A percentile compares a stretch with the other conserved stretches of the same genome.
phyloP scores from a whole-genome alignment of 2,888 invertebrate species.

The Cantharis flavilabris region DNA sequence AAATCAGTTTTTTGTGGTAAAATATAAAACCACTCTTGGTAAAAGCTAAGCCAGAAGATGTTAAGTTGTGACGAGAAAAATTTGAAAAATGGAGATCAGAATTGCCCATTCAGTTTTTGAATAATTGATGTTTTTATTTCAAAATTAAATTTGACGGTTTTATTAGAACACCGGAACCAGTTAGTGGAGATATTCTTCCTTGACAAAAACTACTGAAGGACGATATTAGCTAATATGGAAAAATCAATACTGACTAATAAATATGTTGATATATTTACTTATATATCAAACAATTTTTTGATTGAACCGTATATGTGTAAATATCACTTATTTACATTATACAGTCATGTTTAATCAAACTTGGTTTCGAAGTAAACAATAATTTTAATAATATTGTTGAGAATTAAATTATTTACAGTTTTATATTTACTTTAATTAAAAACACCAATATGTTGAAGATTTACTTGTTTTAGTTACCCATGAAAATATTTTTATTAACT shows the following conservation, averaged over 20 bases:
- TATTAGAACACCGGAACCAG: not conserved
- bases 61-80: too few relatives aligned
- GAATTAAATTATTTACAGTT: not conserved
- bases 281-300: not conserved
- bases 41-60: too few relatives aligned
- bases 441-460: not conserved
- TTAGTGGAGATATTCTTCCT: not conserved
- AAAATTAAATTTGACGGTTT: too few relatives aligned
- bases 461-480: not conserved
- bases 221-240: not conserved
- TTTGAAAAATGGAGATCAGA: too few relatives aligned
- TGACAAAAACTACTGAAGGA: not conserved
- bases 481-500: not conserved
- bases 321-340: not conserved
- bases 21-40: too few relatives aligned
- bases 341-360: not conserved
- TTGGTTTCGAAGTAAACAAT: not conserved
- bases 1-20: too few relatives aligned
- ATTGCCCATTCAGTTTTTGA: too few relatives aligned
- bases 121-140: too few relatives aligned
- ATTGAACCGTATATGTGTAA: not conserved
- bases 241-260: not conserved
- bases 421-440: not conserved
- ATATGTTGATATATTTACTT: not conserved
- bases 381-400: not conserved